Conservation (phyloP, 2,113 vertebrate species). For the Neogale vison region DNA sequence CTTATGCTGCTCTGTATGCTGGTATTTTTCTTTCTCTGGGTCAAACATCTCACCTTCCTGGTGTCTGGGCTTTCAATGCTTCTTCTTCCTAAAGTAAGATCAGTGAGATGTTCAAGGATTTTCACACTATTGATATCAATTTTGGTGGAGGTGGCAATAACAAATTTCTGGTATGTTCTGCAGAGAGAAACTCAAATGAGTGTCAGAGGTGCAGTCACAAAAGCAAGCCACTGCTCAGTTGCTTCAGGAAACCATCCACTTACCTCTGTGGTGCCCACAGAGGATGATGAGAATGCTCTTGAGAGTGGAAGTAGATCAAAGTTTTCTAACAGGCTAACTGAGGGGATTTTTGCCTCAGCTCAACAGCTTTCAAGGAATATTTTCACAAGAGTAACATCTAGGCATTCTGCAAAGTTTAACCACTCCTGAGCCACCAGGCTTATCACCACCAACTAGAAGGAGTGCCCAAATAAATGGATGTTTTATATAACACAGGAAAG, state of each 20-base stretch:
- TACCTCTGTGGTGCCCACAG: slow-evolving; percentile 85
- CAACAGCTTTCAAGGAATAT: slow-evolving; percentile 84
- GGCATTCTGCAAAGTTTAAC: slow-evolving; percentile 80
- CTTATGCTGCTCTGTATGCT: slow-evolving; percentile 90
- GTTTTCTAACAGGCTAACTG: slow-evolving; percentile 84
- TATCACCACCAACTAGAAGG: slow-evolving; percentile 88
- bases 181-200: slow-evolving; percentile 90
- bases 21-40: slow-evolving; percentile 92
- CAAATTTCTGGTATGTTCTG: slow-evolving; percentile 91
- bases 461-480: background rate
- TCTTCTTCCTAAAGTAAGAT: slow-evolving; percentile 93
- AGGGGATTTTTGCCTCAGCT: slow-evolving; percentile 87
- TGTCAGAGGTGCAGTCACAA: slow-evolving; percentile 86
- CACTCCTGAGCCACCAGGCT: slow-evolving; percentile 90
- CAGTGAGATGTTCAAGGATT: slow-evolving; percentile 88
- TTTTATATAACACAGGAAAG: background rate
- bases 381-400: slow-evolving; percentile 87
- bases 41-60: slow-evolving; percentile 94
- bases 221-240: slow-evolving; percentile 84
- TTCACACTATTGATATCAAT: slow-evolving; percentile 89
- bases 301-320: slow-evolving; percentile 83
- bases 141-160: slow-evolving; percentile 91
- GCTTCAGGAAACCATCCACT: slow-evolving; percentile 92
- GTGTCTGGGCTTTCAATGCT: slow-evolving; percentile 89
- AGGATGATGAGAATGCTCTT: slow-evolving; percentile 85